Percentiles rank a stretch among this genome's conserved stretches.
Conservation (phyloP, 2,888 invertebrate species). For the Cryptops parisi region DNA sequence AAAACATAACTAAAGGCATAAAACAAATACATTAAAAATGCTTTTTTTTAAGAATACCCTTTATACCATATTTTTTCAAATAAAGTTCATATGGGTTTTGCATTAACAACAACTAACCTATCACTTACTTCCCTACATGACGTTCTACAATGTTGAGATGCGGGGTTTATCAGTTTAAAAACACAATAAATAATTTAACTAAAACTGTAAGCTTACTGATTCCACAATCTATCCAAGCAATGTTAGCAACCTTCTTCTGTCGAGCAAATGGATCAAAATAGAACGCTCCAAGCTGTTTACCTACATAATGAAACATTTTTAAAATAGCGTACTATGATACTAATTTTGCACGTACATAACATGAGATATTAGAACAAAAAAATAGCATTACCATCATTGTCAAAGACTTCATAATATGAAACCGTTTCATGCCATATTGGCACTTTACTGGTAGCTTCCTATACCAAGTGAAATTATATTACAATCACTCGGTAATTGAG, state of each 20-base stretch:
- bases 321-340: slow-evolving; percentile 1
- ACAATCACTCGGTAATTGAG: no score
- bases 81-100: no score
- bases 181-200: slow-evolving; percentile 4
- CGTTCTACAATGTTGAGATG: no score
- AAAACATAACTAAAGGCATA: no score
- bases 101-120: no score
- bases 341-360: neutral
- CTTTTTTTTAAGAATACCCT: no score
- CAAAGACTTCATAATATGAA: slow-evolving; percentile 62
- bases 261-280: slow-evolving; percentile 66
- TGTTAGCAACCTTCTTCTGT: slow-evolving; percentile 11
- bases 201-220: slow-evolving; percentile 6
- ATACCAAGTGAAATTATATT: no score
- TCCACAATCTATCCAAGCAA: slow-evolving; percentile 11
- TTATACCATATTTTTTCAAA: no score
- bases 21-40: no score
- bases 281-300: slow-evolving; percentile 51
- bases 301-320: no score
- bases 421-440: slow-evolving; percentile 78
- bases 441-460: slow-evolving; percentile 43
- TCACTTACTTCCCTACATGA: no score
- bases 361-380: slow-evolving; percentile 4
- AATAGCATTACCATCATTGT: slow-evolving; percentile 39
- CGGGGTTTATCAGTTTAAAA: no score